Evolutionary conservation across 1,140 invertebrate species (phyloP).

Genomic region (Drosophila nannoptera): DNA sequence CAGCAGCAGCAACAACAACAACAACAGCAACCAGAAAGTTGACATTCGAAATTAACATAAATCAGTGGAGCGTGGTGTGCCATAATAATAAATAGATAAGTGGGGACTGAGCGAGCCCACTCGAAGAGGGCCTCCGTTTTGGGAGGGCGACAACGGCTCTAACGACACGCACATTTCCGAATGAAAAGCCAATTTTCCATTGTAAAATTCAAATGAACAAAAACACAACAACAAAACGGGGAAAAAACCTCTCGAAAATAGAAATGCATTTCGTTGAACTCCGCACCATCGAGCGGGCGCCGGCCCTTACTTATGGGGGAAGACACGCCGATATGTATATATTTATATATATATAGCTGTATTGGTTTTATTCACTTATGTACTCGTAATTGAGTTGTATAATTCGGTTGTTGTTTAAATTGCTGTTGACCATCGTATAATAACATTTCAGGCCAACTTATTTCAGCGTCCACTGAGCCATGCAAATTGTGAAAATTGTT

Average conservation of each 20-base stretch:
- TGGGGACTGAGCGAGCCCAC: background rate
- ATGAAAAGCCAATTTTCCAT: slow-evolving; percentile 40
- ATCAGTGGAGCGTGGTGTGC: slow-evolving; percentile 69
- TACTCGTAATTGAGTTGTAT: slow-evolving; percentile 61
- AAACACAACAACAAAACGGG: too few relatives aligned
- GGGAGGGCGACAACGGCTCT: background rate
- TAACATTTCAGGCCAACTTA: slow-evolving; percentile 60
- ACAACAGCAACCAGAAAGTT: slow-evolving; percentile 36
- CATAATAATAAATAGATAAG: slow-evolving; percentile 62
- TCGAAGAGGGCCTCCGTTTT: too few relatives aligned
- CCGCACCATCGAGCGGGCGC: slow-evolving; percentile 6
- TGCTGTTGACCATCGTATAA: slow-evolving; percentile 47
- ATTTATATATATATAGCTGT: slow-evolving; percentile 14
- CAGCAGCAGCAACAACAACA: slow-evolving; percentile 24
- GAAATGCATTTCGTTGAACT: slow-evolving; percentile 57
- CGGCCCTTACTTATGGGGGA: background rate
- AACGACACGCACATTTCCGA: slow-evolving; percentile 29
- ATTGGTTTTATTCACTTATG: slow-evolving; percentile 15
- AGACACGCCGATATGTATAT: background rate
- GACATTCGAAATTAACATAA: slow-evolving; percentile 72
- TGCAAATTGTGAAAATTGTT: slow-evolving; percentile 58
- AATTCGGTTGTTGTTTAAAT: slow-evolving; percentile 40
- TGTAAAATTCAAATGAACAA: slow-evolving; percentile 34
- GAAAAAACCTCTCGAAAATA: slow-evolving; percentile 40
- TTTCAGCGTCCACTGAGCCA: slow-evolving; percentile 60